Evolutionary conservation across 2,888 invertebrate genomes (phyloP), one percentile per base, ranked within the genome.

Genomic region (Hartigia nigra): DNA sequence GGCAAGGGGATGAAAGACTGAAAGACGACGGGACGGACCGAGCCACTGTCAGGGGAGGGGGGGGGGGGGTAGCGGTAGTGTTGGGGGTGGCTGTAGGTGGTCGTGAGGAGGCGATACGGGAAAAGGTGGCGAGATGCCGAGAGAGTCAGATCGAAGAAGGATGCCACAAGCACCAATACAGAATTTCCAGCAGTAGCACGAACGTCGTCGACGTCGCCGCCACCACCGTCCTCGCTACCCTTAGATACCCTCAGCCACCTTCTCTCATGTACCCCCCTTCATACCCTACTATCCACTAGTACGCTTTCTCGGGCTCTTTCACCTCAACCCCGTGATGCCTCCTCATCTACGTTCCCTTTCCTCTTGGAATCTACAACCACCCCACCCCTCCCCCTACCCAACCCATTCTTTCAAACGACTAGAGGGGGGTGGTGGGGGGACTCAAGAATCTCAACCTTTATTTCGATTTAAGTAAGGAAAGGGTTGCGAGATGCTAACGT

Each of bases 381-480:
- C 9, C 35, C 4, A 35, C 35, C 35, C 35, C 35, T 4, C 39
- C 23, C 4, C 14, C 39, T 12, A 3, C 23, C 39, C 39, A 14
- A 55, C 39, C 14, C 39, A 23, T 23, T 23, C 39, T 23, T 55
- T 23, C 23, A 55, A 55, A 79, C 75, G 70, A 82, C 79, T 78
- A 79, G 82, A 82, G 81, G 81, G 85, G 82, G 82, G 81, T 78
- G 78, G 82, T 82, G 81, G 81, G 85, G 82, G 82, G 81, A 76
- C 81, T 86, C 84, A 85, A 87, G 88, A 88, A 88, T 88, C 88
- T 88, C 89, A 87, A 90, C 87, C 90, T 90, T 91, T 90, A 88
- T 89, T 90, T 87, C 87, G 86, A 86, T 86, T 88, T 86, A 85
- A 88, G 89, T 88, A 87, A 88, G 87, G 87, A 90, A 91, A 90